Conservation (phyloP, 2,888 invertebrate genomes). For the Dromius quadrimaculatus region DNA sequence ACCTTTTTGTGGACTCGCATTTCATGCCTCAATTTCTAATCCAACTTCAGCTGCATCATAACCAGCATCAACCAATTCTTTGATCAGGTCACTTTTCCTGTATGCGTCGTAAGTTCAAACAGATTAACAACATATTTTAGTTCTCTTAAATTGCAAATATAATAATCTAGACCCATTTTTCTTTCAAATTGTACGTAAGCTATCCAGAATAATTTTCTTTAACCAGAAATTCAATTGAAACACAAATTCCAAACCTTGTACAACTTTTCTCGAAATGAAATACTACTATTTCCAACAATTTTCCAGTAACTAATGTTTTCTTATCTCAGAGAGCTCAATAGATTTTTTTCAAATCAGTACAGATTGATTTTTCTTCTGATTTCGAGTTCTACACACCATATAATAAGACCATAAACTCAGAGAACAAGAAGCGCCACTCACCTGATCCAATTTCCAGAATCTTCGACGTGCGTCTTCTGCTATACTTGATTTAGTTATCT, state of each 20-base stretch:
- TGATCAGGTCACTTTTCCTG: background rate
- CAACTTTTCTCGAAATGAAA: background rate
- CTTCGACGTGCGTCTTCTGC: too few species aligned
- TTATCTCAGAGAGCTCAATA: background rate
- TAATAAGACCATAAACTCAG: background rate
- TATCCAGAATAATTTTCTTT: background rate
- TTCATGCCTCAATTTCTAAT: background rate
- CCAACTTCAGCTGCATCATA: background rate
- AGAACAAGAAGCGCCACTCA: background rate
- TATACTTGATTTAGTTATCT: too few species aligned
- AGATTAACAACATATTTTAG: conserved; percentile 9
- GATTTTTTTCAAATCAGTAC: background rate
- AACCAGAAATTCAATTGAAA: background rate
- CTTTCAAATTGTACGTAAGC: background rate
- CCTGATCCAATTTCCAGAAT: background rate
- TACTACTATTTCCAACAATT: background rate
- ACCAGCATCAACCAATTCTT: background rate
- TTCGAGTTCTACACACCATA: too few species aligned
- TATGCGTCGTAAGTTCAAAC: conserved; percentile 21
- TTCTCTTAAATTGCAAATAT: conserved; percentile 13
- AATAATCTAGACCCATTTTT: background rate
- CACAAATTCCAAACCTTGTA: background rate
- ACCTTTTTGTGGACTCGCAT: conserved; percentile 7
- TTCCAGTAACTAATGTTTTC: background rate
- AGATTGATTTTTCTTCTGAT: background rate